Percentiles rank a stretch among this genome's conserved stretches.
Evolutionary conservation across 2,113 vertebrate species (phyloP).

Genomic region (Myrmecobius fasciatus): DNA sequence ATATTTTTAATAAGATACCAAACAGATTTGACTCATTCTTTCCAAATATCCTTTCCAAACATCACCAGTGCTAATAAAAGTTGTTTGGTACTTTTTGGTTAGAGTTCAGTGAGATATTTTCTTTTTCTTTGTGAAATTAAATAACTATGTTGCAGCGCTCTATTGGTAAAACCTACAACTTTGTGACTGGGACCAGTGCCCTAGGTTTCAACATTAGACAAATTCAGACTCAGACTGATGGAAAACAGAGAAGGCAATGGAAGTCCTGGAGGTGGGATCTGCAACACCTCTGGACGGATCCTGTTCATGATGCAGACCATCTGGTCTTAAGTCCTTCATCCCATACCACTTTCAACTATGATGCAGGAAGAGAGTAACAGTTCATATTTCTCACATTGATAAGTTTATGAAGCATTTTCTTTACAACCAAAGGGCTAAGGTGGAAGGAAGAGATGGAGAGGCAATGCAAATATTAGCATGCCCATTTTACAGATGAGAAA

Average conservation of each 20-base stretch:
- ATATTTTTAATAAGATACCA: slow-evolving; percentile 58
- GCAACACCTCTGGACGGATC: neutral
- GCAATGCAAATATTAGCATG: neutral
- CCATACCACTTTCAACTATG: neutral
- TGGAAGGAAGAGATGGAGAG: neutral
- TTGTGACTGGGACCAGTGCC: neutral
- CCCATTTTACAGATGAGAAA: neutral
- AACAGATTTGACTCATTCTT: slow-evolving; percentile 59
- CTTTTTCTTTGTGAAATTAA: slow-evolving; percentile 50
- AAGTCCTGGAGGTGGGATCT: neutral
- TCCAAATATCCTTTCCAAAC: slow-evolving; percentile 58
- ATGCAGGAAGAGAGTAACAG: neutral
- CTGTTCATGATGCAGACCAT: neutral
- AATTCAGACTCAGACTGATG: neutral
- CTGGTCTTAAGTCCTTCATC: neutral
- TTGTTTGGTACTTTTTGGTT: slow-evolving; percentile 47
- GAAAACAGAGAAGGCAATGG: neutral
- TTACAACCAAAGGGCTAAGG: neutral
- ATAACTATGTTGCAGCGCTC: slow-evolving; percentile 5
- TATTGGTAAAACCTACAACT: neutral
- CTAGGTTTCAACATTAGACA: neutral
- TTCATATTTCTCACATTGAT: neutral
- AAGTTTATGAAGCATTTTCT: neutral
- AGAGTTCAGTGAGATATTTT: slow-evolving; percentile 48
- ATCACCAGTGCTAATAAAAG: slow-evolving; percentile 57